Conservation (phyloP, 2,888 invertebrate species). For the Troides oblongomaculatus region DNA sequence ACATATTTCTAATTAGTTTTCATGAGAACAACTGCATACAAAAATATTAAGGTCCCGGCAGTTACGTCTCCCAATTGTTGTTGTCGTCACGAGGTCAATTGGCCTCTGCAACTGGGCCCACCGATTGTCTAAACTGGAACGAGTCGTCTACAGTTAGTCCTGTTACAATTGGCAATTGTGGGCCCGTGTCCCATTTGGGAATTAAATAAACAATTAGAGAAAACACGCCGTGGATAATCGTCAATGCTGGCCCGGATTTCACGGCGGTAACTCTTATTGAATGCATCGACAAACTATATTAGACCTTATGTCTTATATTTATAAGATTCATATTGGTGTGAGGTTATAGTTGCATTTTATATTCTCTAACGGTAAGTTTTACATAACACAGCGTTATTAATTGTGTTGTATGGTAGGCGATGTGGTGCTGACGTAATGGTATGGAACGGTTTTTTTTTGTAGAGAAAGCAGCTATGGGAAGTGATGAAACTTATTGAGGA, state of each 20-base stretch:
- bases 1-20: too few species aligned
- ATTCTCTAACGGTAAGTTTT: constrained; percentile 21
- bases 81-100: not conserved
- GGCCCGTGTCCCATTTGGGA: constrained; percentile 12
- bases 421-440: constrained; percentile 12
- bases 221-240: constrained; percentile 23
- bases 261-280: constrained; percentile 16
- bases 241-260: constrained; percentile 27
- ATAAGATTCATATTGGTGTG: constrained; percentile 2
- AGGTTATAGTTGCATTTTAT: not conserved
- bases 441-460: constrained; percentile 8
- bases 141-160: constrained; percentile 5
- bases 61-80: too few species aligned
- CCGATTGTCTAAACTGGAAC: constrained; percentile 10
- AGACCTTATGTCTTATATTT: not conserved
- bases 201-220: constrained; percentile 29
- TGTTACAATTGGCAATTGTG: constrained; percentile 22
- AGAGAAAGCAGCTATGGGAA: constrained; percentile 10
- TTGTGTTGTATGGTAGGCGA: constrained; percentile 17
- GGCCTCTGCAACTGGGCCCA: not conserved
- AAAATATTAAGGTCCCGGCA: too few species aligned
- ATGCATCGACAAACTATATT: not conserved
- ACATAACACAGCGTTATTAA: constrained; percentile 24
- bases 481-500: not conserved
- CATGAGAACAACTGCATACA: too few species aligned